Conservation (phyloP, 2,888 invertebrate species). For the Oscheius sp. region DNA sequence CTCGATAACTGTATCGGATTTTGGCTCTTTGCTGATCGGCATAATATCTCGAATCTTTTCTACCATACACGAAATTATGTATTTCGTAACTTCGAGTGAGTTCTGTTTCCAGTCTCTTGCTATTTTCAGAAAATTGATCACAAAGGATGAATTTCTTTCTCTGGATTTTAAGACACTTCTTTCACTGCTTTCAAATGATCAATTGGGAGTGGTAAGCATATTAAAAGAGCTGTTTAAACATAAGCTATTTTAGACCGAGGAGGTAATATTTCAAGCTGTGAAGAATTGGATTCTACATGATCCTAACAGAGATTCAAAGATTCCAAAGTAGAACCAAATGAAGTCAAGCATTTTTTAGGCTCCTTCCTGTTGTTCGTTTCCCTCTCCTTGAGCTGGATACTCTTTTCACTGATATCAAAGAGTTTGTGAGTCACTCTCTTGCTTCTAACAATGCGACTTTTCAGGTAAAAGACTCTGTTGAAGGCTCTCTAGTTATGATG, state of each 20-base stretch:
- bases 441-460: not conserved
- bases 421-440: not conserved
- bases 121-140: constrained; percentile 37
- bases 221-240: not conserved
- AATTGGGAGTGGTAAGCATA: constrained; percentile 24
- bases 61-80: constrained; percentile 97
- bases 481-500: not conserved
- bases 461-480: not conserved
- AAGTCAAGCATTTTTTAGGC: not conserved
- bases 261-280: constrained; percentile 83
- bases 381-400: not conserved
- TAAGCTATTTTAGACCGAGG: constrained; percentile 78
- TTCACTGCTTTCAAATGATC: constrained; percentile 36
- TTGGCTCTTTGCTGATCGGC: constrained; percentile 96
- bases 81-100: constrained; percentile 89
- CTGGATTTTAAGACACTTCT: constrained; percentile 33
- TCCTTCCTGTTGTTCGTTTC: not conserved
- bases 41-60: constrained; percentile 91
- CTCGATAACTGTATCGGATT: constrained; percentile 97
- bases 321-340: not conserved
- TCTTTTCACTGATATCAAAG: no score
- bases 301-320: constrained; percentile 81
- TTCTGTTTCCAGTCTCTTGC: not conserved
- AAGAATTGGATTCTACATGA: constrained; percentile 99
- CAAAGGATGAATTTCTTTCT: constrained; percentile 35